Percentiles rank a stretch among this genome's conserved stretches.
These are phyloP conservation scores for Allobates femoralis DNA, from an alignment of 2,797 vertebrate species.

Conservation along the genomic window DNA sequence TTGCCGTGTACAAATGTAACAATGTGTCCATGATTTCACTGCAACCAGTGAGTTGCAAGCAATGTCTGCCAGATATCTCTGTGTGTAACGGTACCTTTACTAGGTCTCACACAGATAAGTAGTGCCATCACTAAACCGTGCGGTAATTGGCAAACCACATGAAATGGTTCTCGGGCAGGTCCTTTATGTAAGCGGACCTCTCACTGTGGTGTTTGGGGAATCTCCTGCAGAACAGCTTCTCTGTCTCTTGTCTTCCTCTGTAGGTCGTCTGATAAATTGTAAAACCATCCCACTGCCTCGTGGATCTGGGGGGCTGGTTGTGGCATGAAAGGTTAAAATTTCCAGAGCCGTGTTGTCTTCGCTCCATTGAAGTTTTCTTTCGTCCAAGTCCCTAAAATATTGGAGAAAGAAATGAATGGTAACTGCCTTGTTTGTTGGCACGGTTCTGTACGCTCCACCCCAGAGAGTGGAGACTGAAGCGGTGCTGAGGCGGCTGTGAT, in stretches of 20 bases:
- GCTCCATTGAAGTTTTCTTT: constrained; percentile 38
- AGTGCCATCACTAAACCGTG: no score
- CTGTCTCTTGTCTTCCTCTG: constrained; percentile 18
- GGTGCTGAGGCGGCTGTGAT: neutral
- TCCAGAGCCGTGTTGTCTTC: constrained; percentile 19
- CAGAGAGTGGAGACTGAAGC: neutral
- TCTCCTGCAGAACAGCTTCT: constrained; percentile 18
- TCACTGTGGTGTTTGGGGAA: constrained; percentile 37
- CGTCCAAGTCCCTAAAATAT: constrained; percentile 44
- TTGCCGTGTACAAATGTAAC: no score
- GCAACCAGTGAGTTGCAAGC: no score
- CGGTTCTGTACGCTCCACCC: neutral
- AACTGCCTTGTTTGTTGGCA: neutral
- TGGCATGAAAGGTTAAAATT: constrained; percentile 49
- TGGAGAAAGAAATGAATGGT: neutral
- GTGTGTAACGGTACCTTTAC: neutral
- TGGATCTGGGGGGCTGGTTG: neutral
- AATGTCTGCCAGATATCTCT: no score
- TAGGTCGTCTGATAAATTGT: constrained; percentile 18
- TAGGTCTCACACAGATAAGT: neutral
- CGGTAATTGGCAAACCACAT: constrained; percentile 43
- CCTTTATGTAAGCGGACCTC: neutral
- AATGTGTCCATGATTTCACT: no score
- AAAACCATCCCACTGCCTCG: constrained; percentile 12
- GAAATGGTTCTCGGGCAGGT: constrained; percentile 26